Base-by-base conservation (phyloP, 2,797 vertebrate genomes). In the Rhabdomys pumilio region DNA sequence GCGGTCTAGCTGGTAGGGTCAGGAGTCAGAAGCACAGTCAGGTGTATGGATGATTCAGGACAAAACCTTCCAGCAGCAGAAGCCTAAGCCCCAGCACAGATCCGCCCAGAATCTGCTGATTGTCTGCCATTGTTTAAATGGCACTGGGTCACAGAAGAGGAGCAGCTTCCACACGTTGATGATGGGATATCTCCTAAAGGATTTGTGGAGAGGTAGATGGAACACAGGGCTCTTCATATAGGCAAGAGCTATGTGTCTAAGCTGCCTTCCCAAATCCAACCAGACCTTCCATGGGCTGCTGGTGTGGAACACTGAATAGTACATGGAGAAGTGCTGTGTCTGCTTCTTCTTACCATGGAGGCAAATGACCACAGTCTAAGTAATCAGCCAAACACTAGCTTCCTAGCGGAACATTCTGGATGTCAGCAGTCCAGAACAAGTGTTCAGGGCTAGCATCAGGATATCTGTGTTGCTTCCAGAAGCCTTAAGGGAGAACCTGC, bases 1-100 rank as follows among this genome's bases (percentile, higher is more conserved):
- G 72, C 90, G 50, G 2, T 61, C 92, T 77, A 65, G 41, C 22
- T 86, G 82, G 1, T 1, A 47, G 13, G 24, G 31, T 67, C 85
- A 9, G 69, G 13, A 76, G 50, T 92, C 82, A 90, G 77, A 77
- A 84, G 29, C 53, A 79, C 31, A 44, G 53, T 4, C 2, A 4
- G 57, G 7, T 1, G 1, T 29, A 3, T 3, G 20, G 73, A 31
- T 77, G 61, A 80, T 12, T 86, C 44, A 9, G 2, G 47, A 47
- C 61, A 93, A 96, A 96, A 61, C 34, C 41, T 63, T 24, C 89
- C 31, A 47, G 59, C 81, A n/a, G n/a, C 55, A 75, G 81, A 81
- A 81, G 24, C 80, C 80, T 50, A 63, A 55, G 17, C 29, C 86
- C 57, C 0, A 19, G 50, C 75, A 34, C 38, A 65, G 41, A 61